Evolutionary conservation across 1,140 invertebrate species (phyloP).

Genomic region (Zaprionus gabonicus): DNA sequence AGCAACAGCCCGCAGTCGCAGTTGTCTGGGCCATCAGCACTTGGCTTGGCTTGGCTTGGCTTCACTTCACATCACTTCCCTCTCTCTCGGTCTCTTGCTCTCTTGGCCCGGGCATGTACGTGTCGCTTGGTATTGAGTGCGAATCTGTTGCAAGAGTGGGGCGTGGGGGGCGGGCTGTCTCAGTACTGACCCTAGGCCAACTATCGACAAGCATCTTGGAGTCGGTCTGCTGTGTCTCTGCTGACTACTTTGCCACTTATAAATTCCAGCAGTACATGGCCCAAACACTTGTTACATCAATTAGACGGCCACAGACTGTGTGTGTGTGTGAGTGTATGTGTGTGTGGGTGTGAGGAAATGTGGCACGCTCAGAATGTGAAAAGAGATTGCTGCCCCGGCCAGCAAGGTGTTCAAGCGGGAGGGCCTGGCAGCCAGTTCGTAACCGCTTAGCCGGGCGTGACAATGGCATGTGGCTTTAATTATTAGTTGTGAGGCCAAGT

Average conservation of each 20-base stretch:
- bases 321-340: slow-evolving; percentile 1
- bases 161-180: slow-evolving; percentile 15
- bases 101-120: slow-evolving; percentile 41
- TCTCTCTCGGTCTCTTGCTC: slow-evolving; percentile 12
- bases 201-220: slow-evolving; percentile 79
- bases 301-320: slow-evolving; percentile 75
- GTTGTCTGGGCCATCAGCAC: slow-evolving; percentile 79
- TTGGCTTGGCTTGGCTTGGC: slow-evolving; percentile 32
- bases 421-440: slow-evolving; percentile 43
- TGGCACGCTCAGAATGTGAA: slow-evolving; percentile 58
- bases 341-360: slow-evolving; percentile 28
- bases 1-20: slow-evolving; percentile 72
- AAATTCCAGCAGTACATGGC: slow-evolving; percentile 82
- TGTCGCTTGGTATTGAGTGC: slow-evolving; percentile 75
- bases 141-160: slow-evolving; percentile 47
- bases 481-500: slow-evolving; percentile 45
- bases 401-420: slow-evolving; percentile 57
- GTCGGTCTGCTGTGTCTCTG: slow-evolving; percentile 53
- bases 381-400: slow-evolving; percentile 57
- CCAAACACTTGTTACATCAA: slow-evolving; percentile 84
- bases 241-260: slow-evolving; percentile 76
- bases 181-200: slow-evolving; percentile 65
- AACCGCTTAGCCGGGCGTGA: slow-evolving; percentile 44
- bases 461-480: slow-evolving; percentile 50
- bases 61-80: slow-evolving; percentile 12